Percentiles rank a stretch among this genome's conserved stretches.
Conservation (phyloP, 2,113 vertebrate species). For the Balaeniceps rex region DNA sequence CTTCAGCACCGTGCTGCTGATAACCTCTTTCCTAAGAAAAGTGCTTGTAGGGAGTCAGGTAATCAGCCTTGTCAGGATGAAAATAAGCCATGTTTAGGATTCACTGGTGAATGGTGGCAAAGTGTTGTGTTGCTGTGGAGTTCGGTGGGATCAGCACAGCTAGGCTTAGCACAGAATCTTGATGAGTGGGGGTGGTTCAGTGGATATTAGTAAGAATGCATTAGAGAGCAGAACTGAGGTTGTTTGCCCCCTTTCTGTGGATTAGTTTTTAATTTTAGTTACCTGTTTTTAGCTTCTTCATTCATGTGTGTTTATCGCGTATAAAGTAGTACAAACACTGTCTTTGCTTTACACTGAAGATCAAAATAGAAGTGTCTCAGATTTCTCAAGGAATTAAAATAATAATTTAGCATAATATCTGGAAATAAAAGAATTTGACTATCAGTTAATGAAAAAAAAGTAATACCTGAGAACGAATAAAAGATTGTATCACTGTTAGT, state of each 20-base stretch:
- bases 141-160: background rate
- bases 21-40: background rate
- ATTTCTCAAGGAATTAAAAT: constrained; percentile 21
- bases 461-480: constrained; percentile 8
- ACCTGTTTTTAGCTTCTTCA: background rate
- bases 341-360: background rate
- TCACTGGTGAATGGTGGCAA: background rate
- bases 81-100: background rate
- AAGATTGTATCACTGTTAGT: background rate
- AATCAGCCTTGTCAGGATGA: background rate
- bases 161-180: background rate
- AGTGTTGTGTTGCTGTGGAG: background rate
- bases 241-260: background rate
- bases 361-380: background rate
- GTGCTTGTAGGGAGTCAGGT: constrained; percentile 10
- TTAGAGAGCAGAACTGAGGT: background rate
- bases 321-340: background rate
- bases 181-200: background rate
- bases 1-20: background rate
- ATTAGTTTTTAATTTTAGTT: background rate
- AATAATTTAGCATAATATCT: constrained; percentile 13
- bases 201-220: background rate
- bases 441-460: background rate
- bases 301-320: background rate
- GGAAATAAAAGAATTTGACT: constrained; percentile 1